A percentile compares a stretch with the other conserved stretches of the same genome.
Evolutionary conservation across 2,888 invertebrate species (phyloP).

Genomic region (Sarcophaga rosellei): DNA sequence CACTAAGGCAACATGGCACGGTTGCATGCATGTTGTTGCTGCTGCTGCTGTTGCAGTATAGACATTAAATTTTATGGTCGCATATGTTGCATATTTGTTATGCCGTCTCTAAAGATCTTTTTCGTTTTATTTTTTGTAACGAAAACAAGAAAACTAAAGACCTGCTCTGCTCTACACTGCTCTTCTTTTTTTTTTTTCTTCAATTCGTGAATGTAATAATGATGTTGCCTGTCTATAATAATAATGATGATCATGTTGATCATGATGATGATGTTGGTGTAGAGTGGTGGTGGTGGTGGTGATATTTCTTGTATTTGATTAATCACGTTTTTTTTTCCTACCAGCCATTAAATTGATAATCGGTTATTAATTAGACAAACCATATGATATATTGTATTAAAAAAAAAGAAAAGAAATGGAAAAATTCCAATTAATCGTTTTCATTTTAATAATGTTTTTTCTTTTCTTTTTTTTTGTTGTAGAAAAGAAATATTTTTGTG

Average conservation of each 20-base stretch:
- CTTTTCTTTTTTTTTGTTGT: no score
- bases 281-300: constrained; percentile 7
- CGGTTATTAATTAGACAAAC: constrained; percentile 66
- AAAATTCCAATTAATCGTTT: constrained; percentile 20
- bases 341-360: constrained; percentile 69
- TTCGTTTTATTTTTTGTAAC: background rate
- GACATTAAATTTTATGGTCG: constrained; percentile 70
- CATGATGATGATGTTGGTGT: constrained; percentile 23
- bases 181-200: background rate
- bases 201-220: constrained; percentile 1
- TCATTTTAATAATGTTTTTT: constrained; percentile 20
- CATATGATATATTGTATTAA: constrained; percentile 12
- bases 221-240: background rate
- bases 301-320: constrained; percentile 46
- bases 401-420: background rate
- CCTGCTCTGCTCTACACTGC: background rate
- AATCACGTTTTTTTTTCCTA: constrained; percentile 41
- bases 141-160: constrained; percentile 10
- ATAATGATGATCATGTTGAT: constrained; percentile 33
- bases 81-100: constrained; percentile 73
- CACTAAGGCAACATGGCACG: constrained; percentile 30
- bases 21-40: constrained; percentile 6
- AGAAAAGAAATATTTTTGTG: no score
- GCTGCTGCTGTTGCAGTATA: constrained; percentile 40
- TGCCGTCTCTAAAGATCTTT: constrained; percentile 59